Base-by-base conservation (phyloP, 2,797 vertebrate species). In the Borostomias antarcticus region DNA sequence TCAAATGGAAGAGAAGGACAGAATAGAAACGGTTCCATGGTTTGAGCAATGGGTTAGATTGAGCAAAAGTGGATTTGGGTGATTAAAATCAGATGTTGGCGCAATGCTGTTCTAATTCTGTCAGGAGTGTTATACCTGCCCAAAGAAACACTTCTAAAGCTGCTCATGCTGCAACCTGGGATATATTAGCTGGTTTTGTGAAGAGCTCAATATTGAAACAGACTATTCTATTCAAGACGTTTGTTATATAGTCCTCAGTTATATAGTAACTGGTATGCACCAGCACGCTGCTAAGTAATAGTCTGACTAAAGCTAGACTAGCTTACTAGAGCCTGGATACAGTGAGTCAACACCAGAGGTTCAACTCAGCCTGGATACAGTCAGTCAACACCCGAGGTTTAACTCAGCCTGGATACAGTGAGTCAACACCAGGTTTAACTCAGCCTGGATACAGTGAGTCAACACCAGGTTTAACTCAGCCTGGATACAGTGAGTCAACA, bases 61-160 rank as follows among this genome's bases (percentile, higher is more conserved):
- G 62, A 58, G 48, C 21, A 65, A 61, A 45, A 47, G 48, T 61
- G 67, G 58, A 72, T 76, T 62, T 66, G 61, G 51, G 51, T 68
- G 69, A 71, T 64, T 71, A 64, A 52, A 71, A 50, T 13, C 60
- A 10, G 35, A 37, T 29, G 13, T 17, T 5, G 26, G 56, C 35
- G 51, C 13, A 35, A 26, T 26, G 26, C 26, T 17, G 25, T 29
- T n/a, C 53, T 71, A 64, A 71, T 75, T 35, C 30, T 21, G 30
- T 54, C 21, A 32, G 29, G 32, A 28, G 37, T 52, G 35, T 57
- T 47, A 15, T 48, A 59, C n/a, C 29, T 72, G 45, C 21, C 33
- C 5, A 29, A 26, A 10, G 64, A 37, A 56, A 58, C 54, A 35
- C 53, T 57, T 54, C 68, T 70, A 64, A 52, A 58, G 59, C 25